Evolutionary conservation across 2,113 vertebrate genomes (phyloP), one percentile per base, ranked within the genome.

Genomic region (Mirounga angustirostris): DNA sequence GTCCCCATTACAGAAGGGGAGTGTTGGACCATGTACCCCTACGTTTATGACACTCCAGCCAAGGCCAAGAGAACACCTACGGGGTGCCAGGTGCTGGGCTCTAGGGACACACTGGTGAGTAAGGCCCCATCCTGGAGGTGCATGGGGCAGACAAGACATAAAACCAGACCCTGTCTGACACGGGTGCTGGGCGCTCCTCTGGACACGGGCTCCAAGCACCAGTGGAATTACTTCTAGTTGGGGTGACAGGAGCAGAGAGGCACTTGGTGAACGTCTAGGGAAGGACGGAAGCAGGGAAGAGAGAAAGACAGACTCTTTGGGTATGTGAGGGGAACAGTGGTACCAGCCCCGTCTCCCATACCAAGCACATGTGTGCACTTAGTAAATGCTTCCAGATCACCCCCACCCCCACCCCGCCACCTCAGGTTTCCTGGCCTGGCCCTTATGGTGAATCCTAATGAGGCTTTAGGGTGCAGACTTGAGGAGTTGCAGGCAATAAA

Each of bases 271-370:
- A 21, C 54, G 36, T 3, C 2, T 8, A 2, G 33, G 24, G 13
- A 54, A 50, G 15, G n/a, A 52, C 15, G 14, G 26, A 2, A 15
- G 11, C 18, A 73, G 14, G 58, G 9, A 18, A 78, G 28, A 21
- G 43, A 36, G 24, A 61, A 50, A 18, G 12, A 46, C 24, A 16
- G 7, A 43, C 26, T 18, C 65, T 65, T 18, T 1, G 58, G 40
- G 7, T 19, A 13, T 7, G 2, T 2, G n/a, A 0, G 30, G 16
- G 10, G 11, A 9, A 1, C 14, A 24, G 0, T 12, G 54, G 3
- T 7, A 1, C 46, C 40, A 33, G 36, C n/a, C 9, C n/a, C 46
- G 5, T 14, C 36, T 73, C 12, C 24, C 50, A 8, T 11, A 7
- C 7, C 19, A 16, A 2, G 7, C 13, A 12, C 5, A 2, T 11